Evolutionary conservation across 1,140 invertebrate species (phyloP), one percentile per base, ranked within the genome.

Genomic region (Amyelois transitella): DNA sequence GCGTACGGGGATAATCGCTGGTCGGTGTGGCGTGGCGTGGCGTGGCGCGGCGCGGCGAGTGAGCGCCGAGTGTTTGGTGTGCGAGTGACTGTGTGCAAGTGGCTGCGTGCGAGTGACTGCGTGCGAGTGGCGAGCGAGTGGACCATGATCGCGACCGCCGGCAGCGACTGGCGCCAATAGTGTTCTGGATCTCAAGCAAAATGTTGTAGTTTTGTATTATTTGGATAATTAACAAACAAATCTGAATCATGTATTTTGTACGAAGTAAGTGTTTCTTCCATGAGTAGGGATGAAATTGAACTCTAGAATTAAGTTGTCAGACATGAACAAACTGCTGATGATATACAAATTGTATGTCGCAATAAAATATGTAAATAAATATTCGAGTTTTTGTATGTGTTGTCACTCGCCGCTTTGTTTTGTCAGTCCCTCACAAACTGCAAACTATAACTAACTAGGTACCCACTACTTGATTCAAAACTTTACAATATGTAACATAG

Each of bases 191-290:
- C 84, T 87, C 84, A 81, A 67, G 64, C 75, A 76, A 71, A 74
- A 73, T 78, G 79, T 79, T 79, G 74, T 85, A 80, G 75, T 80
- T 83, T 80, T 81, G 65, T 81, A 81, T 73, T 58, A 75, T 75
- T 81, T 79, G 76, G 69, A 77, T 75, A 82, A 21, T 72, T 60
- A 62, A 74, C 71, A 70, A 72, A 76, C 67, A 64, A 76, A 83
- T 81, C 75, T 72, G 68, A 86, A 86, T 85, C 83, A 83, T 85
- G 84, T 85, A 82, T 84, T 87, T 87, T 87, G 68, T 85, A 84
- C 73, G 69, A 75, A 77, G 55, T 75, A 75, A 38, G 32, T 38
- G 75, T 83, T 82, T 81, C 79, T 79, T 81, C 77, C 81, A 74
- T 74, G 70, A 68, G 61, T 83, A 82, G 77, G 75, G 62, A 77